phyloP scores from a whole-genome alignment of 2,797 vertebrate species.

The Champsocephalus esox region DNA sequence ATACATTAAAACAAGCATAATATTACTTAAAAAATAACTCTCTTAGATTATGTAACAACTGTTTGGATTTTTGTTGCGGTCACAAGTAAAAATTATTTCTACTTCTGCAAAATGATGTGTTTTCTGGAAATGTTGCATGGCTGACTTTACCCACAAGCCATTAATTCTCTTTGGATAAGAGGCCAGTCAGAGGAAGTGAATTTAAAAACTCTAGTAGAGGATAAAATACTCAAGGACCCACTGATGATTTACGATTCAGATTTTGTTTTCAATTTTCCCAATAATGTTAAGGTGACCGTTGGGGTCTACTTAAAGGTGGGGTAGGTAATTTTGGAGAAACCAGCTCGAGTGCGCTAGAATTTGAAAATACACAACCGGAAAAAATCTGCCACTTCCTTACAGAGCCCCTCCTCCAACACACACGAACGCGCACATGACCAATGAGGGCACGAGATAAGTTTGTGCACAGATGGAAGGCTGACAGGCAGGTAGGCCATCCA shows the following conservation, averaged over 20 bases:
- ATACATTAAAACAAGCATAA: too few species aligned
- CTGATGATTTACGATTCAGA: neutral
- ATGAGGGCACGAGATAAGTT: too few species aligned
- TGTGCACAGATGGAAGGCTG: too few species aligned
- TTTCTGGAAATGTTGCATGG: neutral
- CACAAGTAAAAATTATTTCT: neutral
- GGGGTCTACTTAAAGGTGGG: neutral
- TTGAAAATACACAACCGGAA: too few species aligned
- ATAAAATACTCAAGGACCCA: neutral
- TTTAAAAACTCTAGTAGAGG: neutral
- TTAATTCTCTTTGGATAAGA: neutral
- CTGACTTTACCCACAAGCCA: neutral
- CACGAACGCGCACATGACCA: too few species aligned
- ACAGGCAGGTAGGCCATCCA: too few species aligned
- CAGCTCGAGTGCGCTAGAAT: too few species aligned
- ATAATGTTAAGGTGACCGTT: too few species aligned
- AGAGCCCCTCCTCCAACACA: too few species aligned
- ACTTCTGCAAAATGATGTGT: neutral
- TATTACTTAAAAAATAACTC: neutral
- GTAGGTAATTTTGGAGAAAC: too few species aligned
- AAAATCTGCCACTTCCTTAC: too few species aligned
- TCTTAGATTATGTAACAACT: neutral
- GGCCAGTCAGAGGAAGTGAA: neutral
- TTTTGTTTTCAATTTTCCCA: neutral
- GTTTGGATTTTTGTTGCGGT: neutral